Base-by-base conservation (phyloP, 2,888 invertebrate species). In the Polydrusus tereticollis region DNA sequence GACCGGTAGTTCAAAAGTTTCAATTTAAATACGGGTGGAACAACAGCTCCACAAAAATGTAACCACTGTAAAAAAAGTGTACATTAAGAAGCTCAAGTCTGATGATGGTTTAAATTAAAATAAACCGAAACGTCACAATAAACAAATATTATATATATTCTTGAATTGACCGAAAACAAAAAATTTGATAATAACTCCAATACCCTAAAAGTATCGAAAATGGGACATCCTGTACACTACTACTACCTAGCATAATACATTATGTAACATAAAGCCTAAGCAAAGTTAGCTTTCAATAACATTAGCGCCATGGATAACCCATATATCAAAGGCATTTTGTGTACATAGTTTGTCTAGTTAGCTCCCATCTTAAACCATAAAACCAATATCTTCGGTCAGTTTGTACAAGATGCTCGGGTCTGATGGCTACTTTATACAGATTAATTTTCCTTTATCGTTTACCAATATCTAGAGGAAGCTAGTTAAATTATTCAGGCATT, bases 311-410 rank as follows among this genome's bases (percentile, higher is more conserved):
- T 64, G 52, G 63, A 64, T 64, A 33, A 29, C 6, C 50, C 16
- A 60, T 60, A 68, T 50, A 68, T 68, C 58, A 58, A 43, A 59
- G 67, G 23, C 59, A 59, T 18, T n/a, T 68, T 70, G 63, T 67
- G 63, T 72, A 59, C 72, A 67, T 67, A 72, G 67, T 72, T 66
- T 67, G 72, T 72, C 72, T 67, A 45, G 67, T 62, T 43, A 36
- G 16, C 33, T 21, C 72, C 65, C 67, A 26, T 63, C 64, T 66
- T 66, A 65, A 66, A 71, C 71, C 66, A 50, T 71, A 67, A 62
- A 72, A 67, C 72, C 72, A 68, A 68, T 68, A 72, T 72, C 72
- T 72, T 72, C 41, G 64, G 68, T 57, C 64, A 72, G 72, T 68
- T 63, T 68, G 62, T 68, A 68, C 63, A 68, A 72, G 63, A 72